phyloP scores from a whole-genome alignment of 53 echinoderm and acorn worm species.

The Astropecten irregularis region DNA sequence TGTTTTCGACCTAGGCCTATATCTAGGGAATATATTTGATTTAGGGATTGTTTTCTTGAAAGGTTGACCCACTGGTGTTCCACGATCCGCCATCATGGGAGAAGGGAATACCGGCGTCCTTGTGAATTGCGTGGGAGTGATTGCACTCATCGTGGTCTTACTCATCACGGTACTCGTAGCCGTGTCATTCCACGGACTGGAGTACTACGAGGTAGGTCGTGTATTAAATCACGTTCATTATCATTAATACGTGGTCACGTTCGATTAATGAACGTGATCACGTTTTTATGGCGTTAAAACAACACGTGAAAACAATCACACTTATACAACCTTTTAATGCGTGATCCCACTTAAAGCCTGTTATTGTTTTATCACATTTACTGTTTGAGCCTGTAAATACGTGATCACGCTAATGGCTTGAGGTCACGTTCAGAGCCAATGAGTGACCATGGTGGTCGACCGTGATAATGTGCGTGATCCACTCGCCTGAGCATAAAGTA shows the following conservation, averaged over 20 bases:
- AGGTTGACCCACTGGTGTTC: too few relatives aligned
- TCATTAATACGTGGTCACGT: neutral
- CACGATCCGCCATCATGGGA: neutral
- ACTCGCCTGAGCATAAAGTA: too few relatives aligned
- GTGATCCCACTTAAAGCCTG: too few relatives aligned
- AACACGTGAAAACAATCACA: too few relatives aligned
- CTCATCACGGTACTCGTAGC: conserved; percentile 50
- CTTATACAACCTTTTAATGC: too few relatives aligned
- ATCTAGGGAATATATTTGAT: neutral
- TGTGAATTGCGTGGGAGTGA: neutral
- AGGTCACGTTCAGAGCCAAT: too few relatives aligned
- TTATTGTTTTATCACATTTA: too few relatives aligned
- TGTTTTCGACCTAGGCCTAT: too few relatives aligned
- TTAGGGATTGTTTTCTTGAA: neutral
- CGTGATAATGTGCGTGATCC: too few relatives aligned
- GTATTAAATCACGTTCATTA: neutral
- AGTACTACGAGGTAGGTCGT: conserved; percentile 64
- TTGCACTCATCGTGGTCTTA: neutral
- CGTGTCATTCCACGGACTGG: conserved; percentile 58
- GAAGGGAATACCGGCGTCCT: neutral
- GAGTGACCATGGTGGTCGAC: too few relatives aligned
- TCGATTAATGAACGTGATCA: neutral
- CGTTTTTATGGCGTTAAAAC: neutral
- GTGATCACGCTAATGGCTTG: too few relatives aligned
- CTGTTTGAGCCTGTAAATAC: too few relatives aligned